A percentile compares a stretch with the other conserved stretches of the same genome.
phyloP scores from a whole-genome alignment of 2,113 vertebrate species.

The Excalfactoria chinensis region DNA sequence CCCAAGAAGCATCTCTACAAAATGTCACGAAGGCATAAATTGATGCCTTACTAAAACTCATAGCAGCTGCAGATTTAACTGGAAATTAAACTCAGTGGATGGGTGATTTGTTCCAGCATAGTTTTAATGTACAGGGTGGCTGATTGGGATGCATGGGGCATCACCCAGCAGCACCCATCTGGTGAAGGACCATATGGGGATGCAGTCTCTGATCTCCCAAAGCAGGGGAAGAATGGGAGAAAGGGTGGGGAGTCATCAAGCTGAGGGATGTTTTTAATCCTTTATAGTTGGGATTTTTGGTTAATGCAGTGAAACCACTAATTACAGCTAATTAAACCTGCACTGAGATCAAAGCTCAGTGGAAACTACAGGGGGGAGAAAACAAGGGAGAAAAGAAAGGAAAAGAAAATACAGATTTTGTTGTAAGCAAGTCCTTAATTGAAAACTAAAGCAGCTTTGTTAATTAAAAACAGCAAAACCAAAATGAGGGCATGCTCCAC shows the following conservation, averaged over 20 bases:
- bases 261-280: background rate
- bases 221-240: background rate
- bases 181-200: background rate
- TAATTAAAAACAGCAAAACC: slow-evolving; percentile 47
- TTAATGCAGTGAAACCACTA: slow-evolving; percentile 53
- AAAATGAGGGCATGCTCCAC: slow-evolving; percentile 21
- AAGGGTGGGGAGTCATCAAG: background rate
- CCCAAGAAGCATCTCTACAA: accelerated
- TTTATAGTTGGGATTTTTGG: background rate
- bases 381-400: slow-evolving; percentile 38
- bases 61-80: background rate
- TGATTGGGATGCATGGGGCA: background rate
- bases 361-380: slow-evolving; percentile 38
- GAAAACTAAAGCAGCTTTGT: slow-evolving; percentile 59
- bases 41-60: background rate
- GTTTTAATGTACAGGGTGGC: background rate
- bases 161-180: background rate
- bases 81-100: background rate
- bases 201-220: background rate
- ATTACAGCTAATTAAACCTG: slow-evolving; percentile 70
- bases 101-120: background rate
- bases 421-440: slow-evolving; percentile 42
- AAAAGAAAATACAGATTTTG: slow-evolving; percentile 36
- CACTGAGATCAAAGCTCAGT: slow-evolving; percentile 53
- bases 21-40: background rate